phyloP scores from a whole-genome alignment of 2,888 invertebrate genomes.

The Liodrosophila aerea region DNA sequence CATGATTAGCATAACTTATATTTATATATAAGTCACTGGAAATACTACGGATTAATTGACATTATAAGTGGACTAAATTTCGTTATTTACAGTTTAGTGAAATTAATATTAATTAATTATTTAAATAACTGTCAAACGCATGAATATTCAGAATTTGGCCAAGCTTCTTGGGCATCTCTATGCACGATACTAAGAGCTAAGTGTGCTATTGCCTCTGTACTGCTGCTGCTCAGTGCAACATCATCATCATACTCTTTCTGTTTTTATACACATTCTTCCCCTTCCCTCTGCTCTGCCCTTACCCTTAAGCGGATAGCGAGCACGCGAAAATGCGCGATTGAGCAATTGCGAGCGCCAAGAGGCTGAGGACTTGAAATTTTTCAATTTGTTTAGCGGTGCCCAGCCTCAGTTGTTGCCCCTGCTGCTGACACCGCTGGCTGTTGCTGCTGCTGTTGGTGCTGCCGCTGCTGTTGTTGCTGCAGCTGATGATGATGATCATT shows the following conservation, averaged over 20 bases:
- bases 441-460: conserved; percentile 5
- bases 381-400: conserved; percentile 67
- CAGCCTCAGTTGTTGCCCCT: conserved; percentile 33
- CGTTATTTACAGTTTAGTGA: too few species aligned
- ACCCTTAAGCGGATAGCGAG: conserved; percentile 40
- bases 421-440: conserved; percentile 14
- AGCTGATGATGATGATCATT: conserved; percentile 48
- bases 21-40: too few species aligned
- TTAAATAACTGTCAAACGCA: conserved; percentile 2
- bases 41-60: too few species aligned
- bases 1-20: too few species aligned
- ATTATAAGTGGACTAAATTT: too few species aligned
- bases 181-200: conserved; percentile 18
- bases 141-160: conserved; percentile 3
- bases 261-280: background rate
- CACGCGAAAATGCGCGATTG: conserved; percentile 70
- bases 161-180: conserved; percentile 42
- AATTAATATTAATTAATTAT: too few species aligned
- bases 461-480: conserved; percentile 21
- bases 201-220: conserved; percentile 33
- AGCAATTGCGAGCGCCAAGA: conserved; percentile 73
- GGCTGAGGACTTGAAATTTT: conserved; percentile 74
- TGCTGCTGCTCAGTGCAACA: conserved; percentile 27
- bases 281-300: background rate
- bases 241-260: conserved; percentile 19